Evolutionary conservation across 2,113 vertebrate species (phyloP), one percentile per base, ranked within the genome.

Genomic region (Candoia aspera): DNA sequence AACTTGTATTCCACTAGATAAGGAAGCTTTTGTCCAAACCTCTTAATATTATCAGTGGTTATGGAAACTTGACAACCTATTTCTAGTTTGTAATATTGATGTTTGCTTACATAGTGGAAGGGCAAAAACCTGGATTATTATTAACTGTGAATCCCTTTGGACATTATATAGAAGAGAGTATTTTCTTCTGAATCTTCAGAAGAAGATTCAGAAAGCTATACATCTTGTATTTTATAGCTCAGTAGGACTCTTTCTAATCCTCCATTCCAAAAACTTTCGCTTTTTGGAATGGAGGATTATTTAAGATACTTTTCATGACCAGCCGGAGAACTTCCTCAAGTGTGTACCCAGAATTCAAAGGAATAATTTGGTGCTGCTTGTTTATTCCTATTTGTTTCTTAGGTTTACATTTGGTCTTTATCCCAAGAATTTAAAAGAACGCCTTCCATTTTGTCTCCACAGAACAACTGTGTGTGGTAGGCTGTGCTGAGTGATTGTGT

Each of bases 91-190:
- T 60, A 37, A 60, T 29, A 59, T 58, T 46, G 2, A 49, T 23
- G 33, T 60, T 62, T 84, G 73, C 55, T 46, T 84, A 37, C 86
- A 86, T 86, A 21, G 37, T 11, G 24, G 58, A 2, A 84, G 89
- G 17, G 60, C 92, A 93, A 92, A 88, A 46, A 49, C 21, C 87
- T 46, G 84, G 88, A 58, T 10, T 90, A 90, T n/a, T 12, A 94
- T 57, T 4, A 15, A 29, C 26, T 13, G 15, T 21, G 11, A n/a
- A 49, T 37, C 60, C 26, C 54, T 88, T 23, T 88, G 21, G 68
- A 92, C 84, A 79, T 95, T 68, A 19, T 89, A 6, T 21, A 73
- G 26, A 89, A 49, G 24, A 89, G 21, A 62, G 58, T 1, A 54
- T 84, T 6, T 60, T 2, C 33, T 87, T 24, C n/a, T n/a, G n/a